These are phyloP conservation scores for Drosophila simulans DNA, from an alignment of 1,140 invertebrate species.

Conservation along the genomic window DNA sequence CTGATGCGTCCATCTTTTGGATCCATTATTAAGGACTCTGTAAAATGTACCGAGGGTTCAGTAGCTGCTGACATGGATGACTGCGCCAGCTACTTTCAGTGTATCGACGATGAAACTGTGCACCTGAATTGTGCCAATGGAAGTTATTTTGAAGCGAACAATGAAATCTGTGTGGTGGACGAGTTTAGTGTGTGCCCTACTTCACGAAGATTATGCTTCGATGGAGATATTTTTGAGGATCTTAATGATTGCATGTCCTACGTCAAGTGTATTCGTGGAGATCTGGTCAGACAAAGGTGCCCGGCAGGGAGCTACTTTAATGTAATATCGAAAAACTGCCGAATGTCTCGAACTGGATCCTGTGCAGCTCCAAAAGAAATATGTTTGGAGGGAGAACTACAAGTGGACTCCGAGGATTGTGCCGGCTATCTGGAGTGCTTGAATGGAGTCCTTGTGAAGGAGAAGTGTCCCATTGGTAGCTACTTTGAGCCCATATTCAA, in stretches of 20 bases:
- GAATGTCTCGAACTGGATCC: conserved; percentile 12
- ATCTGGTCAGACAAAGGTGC: conserved; percentile 5
- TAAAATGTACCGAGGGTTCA: conserved; percentile 38
- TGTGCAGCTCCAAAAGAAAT: neutral
- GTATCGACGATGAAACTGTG: conserved; percentile 31
- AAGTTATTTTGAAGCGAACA: conserved; percentile 43
- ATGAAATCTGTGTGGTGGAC: conserved; percentile 55
- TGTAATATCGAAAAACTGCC: conserved; percentile 10
- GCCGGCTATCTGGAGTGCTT: conserved; percentile 36
- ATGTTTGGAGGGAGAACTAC: conserved; percentile 25
- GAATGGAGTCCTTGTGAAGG: neutral
- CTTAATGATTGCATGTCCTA: conserved; percentile 8
- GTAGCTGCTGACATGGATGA: conserved; percentile 28
- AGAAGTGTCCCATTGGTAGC: conserved; percentile 29
- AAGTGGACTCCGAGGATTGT: conserved; percentile 13
- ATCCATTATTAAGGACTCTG: neutral
- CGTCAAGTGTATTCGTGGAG: conserved; percentile 13
- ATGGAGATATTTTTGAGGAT: conserved; percentile 14
- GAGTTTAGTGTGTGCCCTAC: conserved; percentile 13
- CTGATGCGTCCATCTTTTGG: conserved; percentile 2
- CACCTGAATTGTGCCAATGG: conserved; percentile 27
- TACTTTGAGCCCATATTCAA: conserved; percentile 26
- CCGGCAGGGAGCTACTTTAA: conserved; percentile 25
- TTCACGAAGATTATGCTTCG: conserved; percentile 1
- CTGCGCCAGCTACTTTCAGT: conserved; percentile 53